Base-by-base conservation (phyloP, 2,888 invertebrate species). In the Anagyrus pseudococci region DNA sequence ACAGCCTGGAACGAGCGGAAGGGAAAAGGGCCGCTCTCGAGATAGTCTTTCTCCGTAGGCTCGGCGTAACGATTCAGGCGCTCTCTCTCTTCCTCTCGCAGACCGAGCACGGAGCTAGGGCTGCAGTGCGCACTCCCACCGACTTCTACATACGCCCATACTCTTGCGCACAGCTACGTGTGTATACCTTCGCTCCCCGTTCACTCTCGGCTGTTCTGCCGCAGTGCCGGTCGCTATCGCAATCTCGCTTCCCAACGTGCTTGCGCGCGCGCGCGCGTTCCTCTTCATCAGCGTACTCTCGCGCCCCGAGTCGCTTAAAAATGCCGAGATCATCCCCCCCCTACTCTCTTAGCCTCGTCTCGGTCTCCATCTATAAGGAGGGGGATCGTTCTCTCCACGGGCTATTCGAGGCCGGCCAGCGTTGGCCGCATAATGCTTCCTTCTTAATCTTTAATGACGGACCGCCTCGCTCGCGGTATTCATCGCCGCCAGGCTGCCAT, bases 381-480 rank as follows among this genome's bases (percentile, higher is more conserved):
- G 6, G 29, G 10, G 29, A 29, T 4, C 29, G n/a, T n/a, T n/a
- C n/a, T n/a, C n/a, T n/a, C n/a, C n/a, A n/a, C 40, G 22, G 25
- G 10, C 29, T 20, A 20, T 47, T 55, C 44, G 22, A 22, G 20
- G 19, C 20, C 3, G 37, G 33, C 40, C 17, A 2, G 22, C 47
- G 43, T 13, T 29, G 23, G 2, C 29, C 52, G 43, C 37, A 59
- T 53, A 59, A 59, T 59, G 46, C 58, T 33, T 37, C 37, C 52
- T 46, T 46, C 44, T 52, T 52, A 59, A 59, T 59, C 58, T 59
- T 59, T 59, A 59, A 58, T 33, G 58, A 59, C 25, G 37, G 50
- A 25, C 46, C 57, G 22, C 40, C 58, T 59, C 29, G 29, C 29
- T 10, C 29, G n/a, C n/a, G 6, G 29, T 29, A 10, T 59, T 59